These are phyloP conservation scores for Spicauda simplicius DNA, from an alignment of 2,888 invertebrate genomes.

Conservation along the genomic window DNA sequence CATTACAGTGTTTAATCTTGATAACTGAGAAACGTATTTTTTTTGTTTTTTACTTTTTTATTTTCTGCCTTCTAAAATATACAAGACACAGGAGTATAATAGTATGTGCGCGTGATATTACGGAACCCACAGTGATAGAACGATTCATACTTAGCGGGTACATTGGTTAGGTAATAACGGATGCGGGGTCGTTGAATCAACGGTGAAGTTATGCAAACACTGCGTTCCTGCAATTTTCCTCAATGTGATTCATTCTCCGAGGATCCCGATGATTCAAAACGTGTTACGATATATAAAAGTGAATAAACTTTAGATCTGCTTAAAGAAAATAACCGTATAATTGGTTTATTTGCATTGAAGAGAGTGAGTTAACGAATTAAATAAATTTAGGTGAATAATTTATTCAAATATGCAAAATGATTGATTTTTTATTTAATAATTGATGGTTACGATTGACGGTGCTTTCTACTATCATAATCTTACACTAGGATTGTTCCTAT, in stretches of 20 bases:
- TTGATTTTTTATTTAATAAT: too few relatives aligned
- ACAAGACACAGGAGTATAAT: too few relatives aligned
- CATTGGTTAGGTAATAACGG: slow-evolving; percentile 26
- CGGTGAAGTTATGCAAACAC: slow-evolving; percentile 29
- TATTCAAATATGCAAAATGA: too few relatives aligned
- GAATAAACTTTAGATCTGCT: slow-evolving; percentile 18
- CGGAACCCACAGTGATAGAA: too few relatives aligned
- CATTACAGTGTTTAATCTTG: too few relatives aligned
- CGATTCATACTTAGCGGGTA: not conserved
- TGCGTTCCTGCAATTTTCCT: slow-evolving; percentile 34
- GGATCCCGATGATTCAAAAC: slow-evolving; percentile 31
- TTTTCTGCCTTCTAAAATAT: too few relatives aligned
- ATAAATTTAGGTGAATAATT: not conserved
- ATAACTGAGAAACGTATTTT: too few relatives aligned
- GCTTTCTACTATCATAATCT: too few relatives aligned
- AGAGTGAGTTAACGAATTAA: not conserved
- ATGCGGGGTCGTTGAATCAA: slow-evolving; percentile 28
- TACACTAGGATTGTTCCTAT: too few relatives aligned
- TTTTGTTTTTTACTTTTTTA: too few relatives aligned
- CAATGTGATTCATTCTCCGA: slow-evolving; percentile 25
- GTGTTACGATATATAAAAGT: slow-evolving; percentile 15
- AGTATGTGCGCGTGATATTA: too few relatives aligned
- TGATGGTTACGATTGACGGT: too few relatives aligned
- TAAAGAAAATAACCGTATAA: not conserved
- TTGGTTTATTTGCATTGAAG: not conserved